A percentile compares a stretch with the other conserved stretches of the same genome.
Conservation (phyloP, 2,888 invertebrate genomes). For the Sminthurinus aureus region DNA sequence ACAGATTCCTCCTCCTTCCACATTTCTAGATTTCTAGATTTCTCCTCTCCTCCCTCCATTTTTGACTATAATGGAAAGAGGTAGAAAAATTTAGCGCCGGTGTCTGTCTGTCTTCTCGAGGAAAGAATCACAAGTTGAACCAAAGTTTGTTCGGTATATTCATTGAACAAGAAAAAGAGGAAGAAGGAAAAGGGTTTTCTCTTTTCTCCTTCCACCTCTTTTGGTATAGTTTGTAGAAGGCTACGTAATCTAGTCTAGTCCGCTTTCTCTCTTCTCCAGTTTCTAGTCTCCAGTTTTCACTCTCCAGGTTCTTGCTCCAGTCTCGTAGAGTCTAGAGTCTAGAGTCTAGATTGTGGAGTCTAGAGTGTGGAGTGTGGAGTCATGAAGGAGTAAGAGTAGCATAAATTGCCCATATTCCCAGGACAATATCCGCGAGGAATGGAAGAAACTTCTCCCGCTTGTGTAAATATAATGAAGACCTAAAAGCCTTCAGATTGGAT, state of each 20-base stretch:
- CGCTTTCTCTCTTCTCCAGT: slow-evolving; percentile 6
- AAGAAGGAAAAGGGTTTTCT: slow-evolving; percentile 32
- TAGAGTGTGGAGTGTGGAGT: no score
- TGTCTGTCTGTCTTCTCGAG: slow-evolving; percentile 9
- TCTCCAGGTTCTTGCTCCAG: no score
- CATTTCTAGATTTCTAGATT: no score
- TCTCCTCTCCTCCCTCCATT: no score
- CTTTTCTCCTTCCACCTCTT: slow-evolving; percentile 44
- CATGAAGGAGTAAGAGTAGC: not conserved
- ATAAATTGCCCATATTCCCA: slow-evolving; percentile 54
- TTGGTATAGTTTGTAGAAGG: slow-evolving; percentile 1
- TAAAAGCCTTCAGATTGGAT: slow-evolving; percentile 59
- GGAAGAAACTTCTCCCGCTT: slow-evolving; percentile 47
- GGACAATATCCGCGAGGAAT: slow-evolving; percentile 45
- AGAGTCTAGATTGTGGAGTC: no score
- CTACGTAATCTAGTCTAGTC: not conserved
- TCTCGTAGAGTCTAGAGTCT: no score
- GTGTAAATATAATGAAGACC: slow-evolving; percentile 60
- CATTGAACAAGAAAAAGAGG: no score
- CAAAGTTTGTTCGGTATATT: slow-evolving; percentile 13
- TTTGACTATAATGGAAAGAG: not conserved
- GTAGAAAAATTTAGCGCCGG: slow-evolving; percentile 16
- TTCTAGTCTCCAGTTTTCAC: slow-evolving; percentile 11
- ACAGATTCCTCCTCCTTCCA: no score
- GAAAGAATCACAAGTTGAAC: not conserved